A percentile compares a stretch with the other conserved stretches of the same genome.
These are phyloP conservation scores for Sylvia atricapilla DNA, from an alignment of 2,113 vertebrate species.

Conservation along the genomic window DNA sequence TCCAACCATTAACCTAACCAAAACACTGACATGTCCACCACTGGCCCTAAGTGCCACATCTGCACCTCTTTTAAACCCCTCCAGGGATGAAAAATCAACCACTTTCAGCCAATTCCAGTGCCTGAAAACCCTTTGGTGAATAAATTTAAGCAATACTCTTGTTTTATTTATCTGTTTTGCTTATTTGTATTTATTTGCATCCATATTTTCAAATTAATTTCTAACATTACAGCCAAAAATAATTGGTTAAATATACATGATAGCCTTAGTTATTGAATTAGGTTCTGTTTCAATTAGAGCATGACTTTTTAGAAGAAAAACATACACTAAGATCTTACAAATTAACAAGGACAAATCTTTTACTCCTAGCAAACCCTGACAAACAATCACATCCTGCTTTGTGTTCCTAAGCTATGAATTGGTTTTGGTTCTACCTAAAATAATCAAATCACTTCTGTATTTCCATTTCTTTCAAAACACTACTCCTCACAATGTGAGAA, in stretches of 20 bases:
- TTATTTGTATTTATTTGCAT: not conserved
- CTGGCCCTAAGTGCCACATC: not conserved
- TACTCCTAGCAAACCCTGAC: not conserved
- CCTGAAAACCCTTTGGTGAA: not conserved
- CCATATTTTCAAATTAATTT: not conserved
- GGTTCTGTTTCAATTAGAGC: not conserved
- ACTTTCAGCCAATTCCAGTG: not conserved
- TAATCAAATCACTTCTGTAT: not conserved
- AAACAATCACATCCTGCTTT: not conserved
- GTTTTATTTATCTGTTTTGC: not conserved
- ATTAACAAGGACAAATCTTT: not conserved
- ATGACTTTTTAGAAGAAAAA: not conserved
- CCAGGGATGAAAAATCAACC: not conserved
- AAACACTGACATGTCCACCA: not conserved
- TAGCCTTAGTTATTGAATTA: not conserved
- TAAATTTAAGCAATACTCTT: not conserved
- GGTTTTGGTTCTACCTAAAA: not conserved
- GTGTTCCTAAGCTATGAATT: not conserved
- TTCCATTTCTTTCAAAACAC: not conserved
- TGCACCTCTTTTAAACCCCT: not conserved
- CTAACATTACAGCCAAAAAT: not conserved
- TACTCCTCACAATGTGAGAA: not conserved
- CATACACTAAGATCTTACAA: not conserved
- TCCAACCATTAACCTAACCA: not conserved
- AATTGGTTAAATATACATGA: not conserved